These are phyloP conservation scores for Gymnarchus niloticus DNA, from an alignment of 2,113 vertebrate species.

Conservation along the genomic window DNA sequence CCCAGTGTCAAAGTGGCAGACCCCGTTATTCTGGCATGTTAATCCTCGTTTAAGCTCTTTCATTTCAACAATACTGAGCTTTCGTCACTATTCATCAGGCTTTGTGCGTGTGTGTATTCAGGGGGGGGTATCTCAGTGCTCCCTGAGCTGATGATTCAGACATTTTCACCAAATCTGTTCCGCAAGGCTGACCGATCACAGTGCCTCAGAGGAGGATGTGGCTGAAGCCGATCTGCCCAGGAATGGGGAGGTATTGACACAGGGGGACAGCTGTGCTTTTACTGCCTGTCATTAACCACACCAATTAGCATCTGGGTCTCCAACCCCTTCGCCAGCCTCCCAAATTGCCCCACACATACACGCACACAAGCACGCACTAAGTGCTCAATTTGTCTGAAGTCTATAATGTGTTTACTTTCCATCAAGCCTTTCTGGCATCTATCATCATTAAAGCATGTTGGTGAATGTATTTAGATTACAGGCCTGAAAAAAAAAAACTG, in stretches of 20 bases:
- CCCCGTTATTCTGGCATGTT: background rate
- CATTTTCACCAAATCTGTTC: constrained; percentile 34
- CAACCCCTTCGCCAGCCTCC: constrained; percentile 29
- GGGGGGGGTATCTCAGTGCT: too few relatives aligned
- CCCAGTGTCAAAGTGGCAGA: background rate
- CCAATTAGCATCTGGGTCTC: constrained; percentile 63
- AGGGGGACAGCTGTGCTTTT: constrained; percentile 57
- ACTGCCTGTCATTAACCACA: constrained; percentile 62
- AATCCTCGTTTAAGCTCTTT: background rate
- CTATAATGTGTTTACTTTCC: constrained; percentile 46
- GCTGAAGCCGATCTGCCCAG: constrained; percentile 54
- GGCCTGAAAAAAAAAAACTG: background rate
- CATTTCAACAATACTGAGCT: background rate
- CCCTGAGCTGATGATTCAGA: too few relatives aligned
- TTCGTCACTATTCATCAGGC: background rate
- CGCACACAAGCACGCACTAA: constrained; percentile 9
- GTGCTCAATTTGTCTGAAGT: constrained; percentile 32
- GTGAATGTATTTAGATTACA: constrained; percentile 20
- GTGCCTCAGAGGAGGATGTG: constrained; percentile 53
- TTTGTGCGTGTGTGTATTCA: too few relatives aligned
- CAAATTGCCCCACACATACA: background rate
- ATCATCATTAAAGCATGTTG: constrained; percentile 16
- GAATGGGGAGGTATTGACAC: constrained; percentile 55
- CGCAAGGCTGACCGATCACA: constrained; percentile 34
- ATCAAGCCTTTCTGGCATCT: constrained; percentile 8